Evolutionary conservation across 2,888 invertebrate species (phyloP).

Genomic region (Brachynemurus nebulosus): DNA sequence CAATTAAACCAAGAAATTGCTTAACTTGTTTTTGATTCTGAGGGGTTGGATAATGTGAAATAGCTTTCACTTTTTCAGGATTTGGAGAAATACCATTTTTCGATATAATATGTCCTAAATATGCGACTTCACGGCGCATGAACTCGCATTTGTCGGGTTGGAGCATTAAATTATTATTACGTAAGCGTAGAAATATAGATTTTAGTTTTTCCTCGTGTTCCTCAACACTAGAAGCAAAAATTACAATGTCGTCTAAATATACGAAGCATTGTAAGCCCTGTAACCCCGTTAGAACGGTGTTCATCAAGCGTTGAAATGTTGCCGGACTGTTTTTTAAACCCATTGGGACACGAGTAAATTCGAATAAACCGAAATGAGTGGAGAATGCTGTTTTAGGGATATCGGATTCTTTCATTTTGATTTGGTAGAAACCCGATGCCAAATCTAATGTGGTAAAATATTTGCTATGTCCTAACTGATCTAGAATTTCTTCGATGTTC

Average conservation of each 20-base stretch:
- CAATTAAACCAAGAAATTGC: background rate
- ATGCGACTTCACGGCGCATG: conserved; percentile 17
- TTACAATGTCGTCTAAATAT: conserved; percentile 20
- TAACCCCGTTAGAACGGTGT: conserved; percentile 24
- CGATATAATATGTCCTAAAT: too few species aligned
- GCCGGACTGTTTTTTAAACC: conserved; percentile 17
- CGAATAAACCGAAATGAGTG: conserved; percentile 16
- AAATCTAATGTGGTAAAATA: conserved; percentile 28
- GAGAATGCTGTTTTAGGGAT: conserved; percentile 19
- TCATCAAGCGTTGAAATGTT: conserved; percentile 19
- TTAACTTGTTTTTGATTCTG: background rate
- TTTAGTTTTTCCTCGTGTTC: background rate
- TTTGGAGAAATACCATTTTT: too few species aligned
- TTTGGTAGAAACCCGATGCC: conserved; percentile 25
- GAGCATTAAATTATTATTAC: too few species aligned
- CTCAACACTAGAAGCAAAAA: background rate
- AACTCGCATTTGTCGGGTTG: conserved; percentile 18
- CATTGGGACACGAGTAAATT: conserved; percentile 19
- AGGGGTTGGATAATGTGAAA: background rate
- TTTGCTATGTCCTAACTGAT: conserved; percentile 22
- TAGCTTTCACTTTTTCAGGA: conserved; percentile 19
- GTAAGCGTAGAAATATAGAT: background rate
- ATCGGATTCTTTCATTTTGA: conserved; percentile 7
- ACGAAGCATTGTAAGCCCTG: conserved; percentile 23
- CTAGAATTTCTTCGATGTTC: conserved; percentile 19